Evolutionary conservation across 2,797 vertebrate species (phyloP).

Genomic region (Gallinago solitaria): DNA sequence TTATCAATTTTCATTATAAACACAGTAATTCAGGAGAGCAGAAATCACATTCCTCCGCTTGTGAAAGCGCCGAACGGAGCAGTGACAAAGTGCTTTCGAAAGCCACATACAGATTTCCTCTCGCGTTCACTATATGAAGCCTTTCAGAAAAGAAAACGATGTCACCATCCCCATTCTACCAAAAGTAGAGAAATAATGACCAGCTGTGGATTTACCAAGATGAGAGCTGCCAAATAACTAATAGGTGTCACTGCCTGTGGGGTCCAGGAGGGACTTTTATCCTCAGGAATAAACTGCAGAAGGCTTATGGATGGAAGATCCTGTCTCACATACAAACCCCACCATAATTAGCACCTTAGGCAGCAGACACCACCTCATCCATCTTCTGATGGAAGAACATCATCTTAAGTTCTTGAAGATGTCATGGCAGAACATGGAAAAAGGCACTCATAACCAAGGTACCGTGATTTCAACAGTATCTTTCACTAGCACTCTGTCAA

Average conservation of each 20-base stretch:
- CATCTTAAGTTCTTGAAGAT: background rate
- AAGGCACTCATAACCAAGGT: background rate
- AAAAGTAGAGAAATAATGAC: background rate
- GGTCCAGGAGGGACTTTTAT: background rate
- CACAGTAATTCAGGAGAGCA: background rate
- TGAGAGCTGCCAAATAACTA: background rate
- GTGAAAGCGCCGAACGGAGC: rapidly evolving
- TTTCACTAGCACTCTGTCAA: background rate
- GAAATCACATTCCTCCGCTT: background rate
- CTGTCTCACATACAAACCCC: background rate
- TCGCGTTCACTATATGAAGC: background rate
- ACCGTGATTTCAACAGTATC: background rate
- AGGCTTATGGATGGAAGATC: background rate
- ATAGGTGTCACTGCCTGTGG: background rate
- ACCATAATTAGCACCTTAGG: background rate
- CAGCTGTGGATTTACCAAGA: background rate
- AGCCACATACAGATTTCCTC: rapidly evolving
- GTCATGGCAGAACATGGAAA: background rate
- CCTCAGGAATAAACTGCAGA: background rate
- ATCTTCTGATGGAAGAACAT: background rate
- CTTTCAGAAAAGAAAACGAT: background rate
- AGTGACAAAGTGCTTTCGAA: rapidly evolving
- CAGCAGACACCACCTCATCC: background rate
- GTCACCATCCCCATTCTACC: background rate
- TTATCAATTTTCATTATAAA: background rate